These are phyloP conservation scores for Neodiprion lecontei DNA, from an alignment of 1,140 invertebrate genomes.

Conservation along the genomic window DNA sequence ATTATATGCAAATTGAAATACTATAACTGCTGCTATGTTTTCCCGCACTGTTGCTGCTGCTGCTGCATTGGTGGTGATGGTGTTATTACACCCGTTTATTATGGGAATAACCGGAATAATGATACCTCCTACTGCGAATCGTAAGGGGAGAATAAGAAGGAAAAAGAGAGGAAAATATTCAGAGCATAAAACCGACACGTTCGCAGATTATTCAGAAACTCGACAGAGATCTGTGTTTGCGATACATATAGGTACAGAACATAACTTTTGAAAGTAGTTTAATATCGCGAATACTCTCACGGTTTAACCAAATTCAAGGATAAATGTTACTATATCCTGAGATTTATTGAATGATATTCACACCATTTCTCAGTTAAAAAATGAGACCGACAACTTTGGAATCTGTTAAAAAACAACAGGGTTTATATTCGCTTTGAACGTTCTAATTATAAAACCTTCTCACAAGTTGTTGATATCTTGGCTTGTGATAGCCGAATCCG, in stretches of 20 bases:
- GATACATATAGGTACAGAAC: neutral
- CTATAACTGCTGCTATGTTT: neutral
- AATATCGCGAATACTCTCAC: neutral
- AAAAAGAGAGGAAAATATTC: neutral
- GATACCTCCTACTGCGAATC: neutral
- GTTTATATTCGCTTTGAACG: too few species aligned
- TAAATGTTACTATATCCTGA: too few species aligned
- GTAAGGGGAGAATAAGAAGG: neutral
- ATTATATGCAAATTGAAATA: constrained; percentile 31
- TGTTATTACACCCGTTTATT: neutral
- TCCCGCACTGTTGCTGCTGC: neutral
- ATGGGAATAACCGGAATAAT: neutral
- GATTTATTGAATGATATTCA: too few species aligned
- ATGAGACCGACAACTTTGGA: too few species aligned
- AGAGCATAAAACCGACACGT: neutral
- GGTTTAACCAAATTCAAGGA: neutral
- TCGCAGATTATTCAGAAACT: neutral
- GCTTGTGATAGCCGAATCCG: too few species aligned
- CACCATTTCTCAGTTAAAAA: too few species aligned
- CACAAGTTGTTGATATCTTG: too few species aligned
- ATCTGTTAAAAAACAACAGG: too few species aligned
- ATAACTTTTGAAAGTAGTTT: neutral
- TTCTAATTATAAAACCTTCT: too few species aligned
- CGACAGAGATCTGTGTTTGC: neutral
- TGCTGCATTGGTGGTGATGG: neutral